Evolutionary conservation across 2,113 vertebrate species (phyloP).

Genomic region (Catagonus wagneri): DNA sequence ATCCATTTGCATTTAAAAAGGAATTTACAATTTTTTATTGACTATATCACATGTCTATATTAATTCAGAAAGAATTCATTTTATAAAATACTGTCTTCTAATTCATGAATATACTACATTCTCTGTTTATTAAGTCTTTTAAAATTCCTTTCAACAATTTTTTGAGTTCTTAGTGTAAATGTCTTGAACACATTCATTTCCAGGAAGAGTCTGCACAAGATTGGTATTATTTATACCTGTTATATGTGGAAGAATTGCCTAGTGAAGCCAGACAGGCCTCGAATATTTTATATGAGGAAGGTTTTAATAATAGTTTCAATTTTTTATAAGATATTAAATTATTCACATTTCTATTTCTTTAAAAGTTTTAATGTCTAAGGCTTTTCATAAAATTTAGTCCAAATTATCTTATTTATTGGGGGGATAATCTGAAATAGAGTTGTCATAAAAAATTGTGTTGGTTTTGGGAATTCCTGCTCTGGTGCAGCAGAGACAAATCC

Average conservation of each 20-base stretch:
- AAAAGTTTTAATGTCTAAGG: background rate
- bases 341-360: background rate
- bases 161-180: background rate
- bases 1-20: background rate
- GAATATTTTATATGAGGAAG: no score
- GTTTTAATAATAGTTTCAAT: no score
- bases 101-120: background rate
- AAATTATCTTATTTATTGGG: background rate
- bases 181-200: background rate
- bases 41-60: background rate
- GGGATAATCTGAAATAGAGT: no score
- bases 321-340: no score
- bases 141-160: background rate
- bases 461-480: no score
- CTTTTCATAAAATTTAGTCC: background rate
- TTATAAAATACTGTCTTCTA: background rate
- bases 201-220: no score
- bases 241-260: no score
- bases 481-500: no score
- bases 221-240: no score
- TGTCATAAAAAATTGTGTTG: no score
- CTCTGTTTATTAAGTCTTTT: background rate
- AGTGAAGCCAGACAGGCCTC: no score
- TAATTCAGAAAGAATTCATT: background rate
- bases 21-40: background rate